A percentile compares a stretch with the other conserved stretches of the same genome.
These are phyloP conservation scores for Phrynocephalus versicolor DNA, from an alignment of 2,113 vertebrate genomes.

Conservation along the genomic window DNA sequence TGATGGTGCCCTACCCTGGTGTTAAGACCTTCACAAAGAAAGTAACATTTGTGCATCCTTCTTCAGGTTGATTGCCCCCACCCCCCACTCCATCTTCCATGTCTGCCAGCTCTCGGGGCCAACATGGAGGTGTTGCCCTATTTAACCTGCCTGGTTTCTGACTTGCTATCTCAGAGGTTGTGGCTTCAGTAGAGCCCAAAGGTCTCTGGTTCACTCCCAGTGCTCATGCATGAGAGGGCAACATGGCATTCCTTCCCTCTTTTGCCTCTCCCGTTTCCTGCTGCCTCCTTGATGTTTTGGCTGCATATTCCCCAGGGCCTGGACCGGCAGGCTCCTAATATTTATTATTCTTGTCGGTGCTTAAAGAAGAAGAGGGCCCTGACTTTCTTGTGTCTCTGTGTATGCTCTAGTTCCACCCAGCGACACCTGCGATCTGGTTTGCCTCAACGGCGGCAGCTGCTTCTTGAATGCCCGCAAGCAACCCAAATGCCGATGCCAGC, in stretches of 20 bases:
- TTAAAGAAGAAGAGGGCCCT: background rate
- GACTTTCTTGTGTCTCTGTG: background rate
- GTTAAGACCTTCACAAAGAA: background rate
- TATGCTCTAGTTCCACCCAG: conserved; percentile 74
- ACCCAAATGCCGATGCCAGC: conserved; percentile 94
- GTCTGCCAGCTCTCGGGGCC: background rate
- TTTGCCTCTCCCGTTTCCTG: background rate
- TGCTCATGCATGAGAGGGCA: no score
- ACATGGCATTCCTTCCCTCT: background rate
- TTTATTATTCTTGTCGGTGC: no score
- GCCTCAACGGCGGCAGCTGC: conserved; percentile 92
- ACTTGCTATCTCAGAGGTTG: background rate
- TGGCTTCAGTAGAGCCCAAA: background rate
- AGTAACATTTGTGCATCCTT: no score
- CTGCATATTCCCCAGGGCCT: background rate
- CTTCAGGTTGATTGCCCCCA: background rate
- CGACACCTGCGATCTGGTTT: conserved; percentile 84
- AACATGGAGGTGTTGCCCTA: no score
- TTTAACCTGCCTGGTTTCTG: background rate
- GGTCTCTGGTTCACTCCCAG: background rate
- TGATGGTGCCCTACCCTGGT: background rate
- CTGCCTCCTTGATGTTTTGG: background rate
- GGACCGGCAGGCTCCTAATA: no score
- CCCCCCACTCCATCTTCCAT: background rate
- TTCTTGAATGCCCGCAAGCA: conserved; percentile 90